A percentile compares a stretch with the other conserved stretches of the same genome.
phyloP scores from a whole-genome alignment of 1,140 invertebrate species.

The Drosophila sechellia region DNA sequence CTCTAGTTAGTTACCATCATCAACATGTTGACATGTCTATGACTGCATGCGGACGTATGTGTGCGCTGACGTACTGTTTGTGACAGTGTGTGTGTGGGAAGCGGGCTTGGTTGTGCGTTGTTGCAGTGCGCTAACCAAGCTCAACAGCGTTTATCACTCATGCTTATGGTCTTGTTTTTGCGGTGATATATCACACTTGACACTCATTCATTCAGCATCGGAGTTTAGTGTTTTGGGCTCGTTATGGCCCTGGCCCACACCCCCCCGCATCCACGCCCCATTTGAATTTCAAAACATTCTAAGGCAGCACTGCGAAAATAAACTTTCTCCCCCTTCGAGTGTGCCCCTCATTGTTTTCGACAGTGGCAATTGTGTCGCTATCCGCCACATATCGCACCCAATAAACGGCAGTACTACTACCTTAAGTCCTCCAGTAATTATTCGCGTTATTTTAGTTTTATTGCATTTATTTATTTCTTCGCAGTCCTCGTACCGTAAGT shows the following conservation, averaged over 20 bases:
- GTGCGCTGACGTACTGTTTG: slow-evolving; percentile 31
- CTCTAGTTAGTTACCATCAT: slow-evolving; percentile 81
- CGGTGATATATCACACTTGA: slow-evolving; percentile 84
- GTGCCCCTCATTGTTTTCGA: slow-evolving; percentile 26
- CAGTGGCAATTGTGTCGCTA: slow-evolving; percentile 57
- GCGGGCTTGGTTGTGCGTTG: slow-evolving; percentile 27
- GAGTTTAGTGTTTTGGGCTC: slow-evolving; percentile 75
- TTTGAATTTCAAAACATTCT: slow-evolving; percentile 78
- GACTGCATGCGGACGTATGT: slow-evolving; percentile 60
- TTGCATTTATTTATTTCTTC: too few relatives aligned
- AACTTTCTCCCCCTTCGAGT: slow-evolving; percentile 11
- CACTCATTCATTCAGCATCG: slow-evolving; percentile 84
- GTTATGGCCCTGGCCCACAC: slow-evolving; percentile 40
- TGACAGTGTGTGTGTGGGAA: slow-evolving; percentile 19
- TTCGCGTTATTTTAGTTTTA: too few relatives aligned
- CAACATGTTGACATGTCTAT: slow-evolving; percentile 83
- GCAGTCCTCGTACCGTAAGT: slow-evolving; percentile 29
- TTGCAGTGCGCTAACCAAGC: slow-evolving; percentile 66
- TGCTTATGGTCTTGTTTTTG: slow-evolving; percentile 83
- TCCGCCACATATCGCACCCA: slow-evolving; percentile 29
- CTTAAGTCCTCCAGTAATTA: neutral
- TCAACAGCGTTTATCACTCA: slow-evolving; percentile 82
- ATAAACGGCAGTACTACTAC: neutral
- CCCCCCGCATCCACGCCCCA: slow-evolving; percentile 33
- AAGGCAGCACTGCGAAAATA: slow-evolving; percentile 17